Conservation (phyloP, 2,888 invertebrate species). For the Hesperia comma region DNA sequence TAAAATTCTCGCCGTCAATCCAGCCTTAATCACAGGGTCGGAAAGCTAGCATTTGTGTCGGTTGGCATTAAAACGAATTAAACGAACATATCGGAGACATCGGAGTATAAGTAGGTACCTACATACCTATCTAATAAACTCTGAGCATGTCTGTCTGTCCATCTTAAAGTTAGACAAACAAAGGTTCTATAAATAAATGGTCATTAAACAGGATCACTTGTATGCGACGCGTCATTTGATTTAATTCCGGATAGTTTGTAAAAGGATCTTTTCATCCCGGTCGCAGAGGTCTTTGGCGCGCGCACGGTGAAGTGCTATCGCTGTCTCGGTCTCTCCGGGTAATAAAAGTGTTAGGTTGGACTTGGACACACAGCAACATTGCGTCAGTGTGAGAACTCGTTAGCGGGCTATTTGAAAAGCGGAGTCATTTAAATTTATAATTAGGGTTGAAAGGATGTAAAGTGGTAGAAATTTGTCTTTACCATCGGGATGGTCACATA, state of each 20-base stretch:
- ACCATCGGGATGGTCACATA: neutral
- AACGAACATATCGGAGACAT: too few relatives aligned
- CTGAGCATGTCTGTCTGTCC: too few relatives aligned
- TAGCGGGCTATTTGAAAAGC: conserved; percentile 7
- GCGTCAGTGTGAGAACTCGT: neutral
- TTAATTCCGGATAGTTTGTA: conserved; percentile 54
- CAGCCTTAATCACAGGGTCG: too few relatives aligned
- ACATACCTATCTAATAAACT: too few relatives aligned
- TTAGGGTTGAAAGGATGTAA: neutral
- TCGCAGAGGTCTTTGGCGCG: conserved; percentile 40
- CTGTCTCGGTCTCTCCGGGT: conserved; percentile 40
- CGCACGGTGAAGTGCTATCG: conserved; percentile 27
- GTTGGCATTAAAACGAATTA: too few relatives aligned
- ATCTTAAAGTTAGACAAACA: too few relatives aligned
- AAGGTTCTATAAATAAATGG: too few relatives aligned
- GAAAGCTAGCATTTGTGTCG: too few relatives aligned
- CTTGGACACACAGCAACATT: neutral
- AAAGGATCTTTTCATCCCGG: conserved; percentile 50
- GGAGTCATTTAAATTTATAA: conserved; percentile 2
- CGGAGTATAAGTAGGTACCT: too few relatives aligned
- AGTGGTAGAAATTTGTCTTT: neutral
- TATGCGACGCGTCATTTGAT: conserved; percentile 46
- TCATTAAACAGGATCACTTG: conserved; percentile 39
- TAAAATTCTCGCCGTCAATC: too few relatives aligned
- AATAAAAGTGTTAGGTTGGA: neutral